phyloP scores from a whole-genome alignment of 2,113 vertebrate species.

The Saccopteryx leptura region DNA sequence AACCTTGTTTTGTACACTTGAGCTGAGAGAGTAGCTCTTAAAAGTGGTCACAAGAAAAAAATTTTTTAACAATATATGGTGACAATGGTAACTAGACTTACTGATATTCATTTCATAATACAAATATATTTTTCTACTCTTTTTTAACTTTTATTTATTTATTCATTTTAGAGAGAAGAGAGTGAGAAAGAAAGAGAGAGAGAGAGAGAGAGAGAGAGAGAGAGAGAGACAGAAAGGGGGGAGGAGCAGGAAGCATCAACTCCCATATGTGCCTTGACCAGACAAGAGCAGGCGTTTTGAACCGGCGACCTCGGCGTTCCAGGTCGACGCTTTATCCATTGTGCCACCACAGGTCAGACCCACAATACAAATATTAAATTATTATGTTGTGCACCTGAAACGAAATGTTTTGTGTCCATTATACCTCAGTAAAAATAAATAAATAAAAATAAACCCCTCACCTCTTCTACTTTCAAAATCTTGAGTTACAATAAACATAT shows the following conservation, averaged over 20 bases:
- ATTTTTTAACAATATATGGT: not conserved
- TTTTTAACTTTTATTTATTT: too few species aligned
- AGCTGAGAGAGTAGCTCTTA: not conserved
- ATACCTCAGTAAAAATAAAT: not conserved
- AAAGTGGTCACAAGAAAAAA: not conserved
- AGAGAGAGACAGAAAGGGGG: too few species aligned
- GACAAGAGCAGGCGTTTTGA: too few species aligned
- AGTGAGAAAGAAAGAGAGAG: too few species aligned
- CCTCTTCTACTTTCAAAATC: not conserved
- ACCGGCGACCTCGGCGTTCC: too few species aligned
- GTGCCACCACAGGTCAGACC: too few species aligned
- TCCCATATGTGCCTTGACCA: too few species aligned
- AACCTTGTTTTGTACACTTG: not conserved
- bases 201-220: too few species aligned
- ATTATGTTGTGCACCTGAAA: not conserved
- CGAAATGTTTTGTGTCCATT: not conserved
- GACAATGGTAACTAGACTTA: not conserved
- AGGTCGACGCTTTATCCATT: too few species aligned
- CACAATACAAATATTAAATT: not conserved
- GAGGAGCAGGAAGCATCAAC: too few species aligned
- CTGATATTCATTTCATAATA: not conserved
- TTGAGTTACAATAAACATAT: constrained; percentile 1
- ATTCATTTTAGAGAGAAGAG: too few species aligned
- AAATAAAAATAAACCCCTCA: not conserved
- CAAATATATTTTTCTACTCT: too few species aligned